Percentiles rank a stretch among this genome's conserved stretches.
phyloP scores from a whole-genome alignment of 2,113 vertebrate genomes.

The Anguilla japonica region DNA sequence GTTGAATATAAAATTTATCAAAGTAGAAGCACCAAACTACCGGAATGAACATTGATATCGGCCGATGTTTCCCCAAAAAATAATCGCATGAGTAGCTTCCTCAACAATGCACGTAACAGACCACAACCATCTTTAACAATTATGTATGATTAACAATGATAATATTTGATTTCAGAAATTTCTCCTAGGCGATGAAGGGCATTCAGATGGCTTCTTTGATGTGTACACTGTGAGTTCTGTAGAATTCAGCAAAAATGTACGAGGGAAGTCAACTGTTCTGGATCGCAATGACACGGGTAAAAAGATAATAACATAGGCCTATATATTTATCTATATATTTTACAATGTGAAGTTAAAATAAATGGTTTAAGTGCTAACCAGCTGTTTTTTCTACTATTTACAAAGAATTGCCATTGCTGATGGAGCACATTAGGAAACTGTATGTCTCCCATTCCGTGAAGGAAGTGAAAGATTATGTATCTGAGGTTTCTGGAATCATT shows the following conservation, averaged over 20 bases:
- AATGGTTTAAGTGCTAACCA: background rate
- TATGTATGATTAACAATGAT: background rate
- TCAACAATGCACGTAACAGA: no score
- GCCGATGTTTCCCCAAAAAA: no score
- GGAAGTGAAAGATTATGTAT: slow-evolving; percentile 20
- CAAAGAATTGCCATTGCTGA: background rate
- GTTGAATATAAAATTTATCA: no score
- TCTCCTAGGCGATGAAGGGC: background rate
- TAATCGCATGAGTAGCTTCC: no score
- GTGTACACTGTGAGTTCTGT: slow-evolving; percentile 15
- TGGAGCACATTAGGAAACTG: slow-evolving; percentile 19
- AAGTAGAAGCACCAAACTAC: no score
- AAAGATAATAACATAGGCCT: no score
- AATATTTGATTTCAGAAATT: background rate
- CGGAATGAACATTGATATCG: no score
- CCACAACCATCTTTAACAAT: background rate
- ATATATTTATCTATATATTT: no score
- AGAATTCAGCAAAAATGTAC: background rate
- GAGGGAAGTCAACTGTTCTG: background rate
- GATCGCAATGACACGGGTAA: background rate
- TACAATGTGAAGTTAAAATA: background rate
- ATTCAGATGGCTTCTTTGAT: slow-evolving; percentile 1
- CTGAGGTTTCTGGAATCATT: slow-evolving; percentile 19
- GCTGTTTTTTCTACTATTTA: background rate
- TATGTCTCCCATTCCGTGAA: slow-evolving; percentile 6